Evolutionary conservation across 2,888 invertebrate genomes (phyloP), one percentile per base, ranked within the genome.

Genomic region (Melanchra persicariae): DNA sequence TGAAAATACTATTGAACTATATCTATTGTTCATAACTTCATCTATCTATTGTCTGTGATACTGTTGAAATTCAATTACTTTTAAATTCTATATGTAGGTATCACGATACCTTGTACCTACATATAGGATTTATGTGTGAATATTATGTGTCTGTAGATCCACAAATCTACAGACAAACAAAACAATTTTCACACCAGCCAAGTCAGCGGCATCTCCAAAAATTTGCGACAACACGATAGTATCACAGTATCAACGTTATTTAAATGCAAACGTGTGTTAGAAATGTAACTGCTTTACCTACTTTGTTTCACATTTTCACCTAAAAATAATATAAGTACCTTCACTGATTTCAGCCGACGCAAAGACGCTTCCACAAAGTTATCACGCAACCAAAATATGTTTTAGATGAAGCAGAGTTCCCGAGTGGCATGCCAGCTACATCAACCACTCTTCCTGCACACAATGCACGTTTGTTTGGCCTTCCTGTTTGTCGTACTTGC

Each of bases 381-480:
- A 67, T 70, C 66, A 81, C 47, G 64, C 55, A 45, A 67, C 47
- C 59, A 61, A 79, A 79, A 67, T 70, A 77, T 79, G 67, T 82
- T 79, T 71, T 77, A 75, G 70, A 71, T 74, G 62, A 74, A 79
- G 81, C 69, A 52, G 70, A 59, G 70, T 64, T 47, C 40, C 51
- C 34, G 67, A 78, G 76, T 83, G 74, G 55, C 65, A 68, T 49
- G 68, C 74, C 68, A 57, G 67, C 73, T 57, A 52, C 80, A 79
- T 75, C 68, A 88, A 83, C 87, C 88, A 90, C 92, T 92, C 89
- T 90, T 91, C 82, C 72, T 76, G 83, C 83, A 87, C 89, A 92
- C 91, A 91, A 90, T 86, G 86, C 75, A 70, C 87, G 91, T 87
- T 87, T 93, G 93, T 93, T 93, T 93, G 90, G 89, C 89, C 88